A percentile compares a stretch with the other conserved stretches of the same genome.
Conservation (phyloP, 2,797 vertebrate species). For the Ibycter americanus region DNA sequence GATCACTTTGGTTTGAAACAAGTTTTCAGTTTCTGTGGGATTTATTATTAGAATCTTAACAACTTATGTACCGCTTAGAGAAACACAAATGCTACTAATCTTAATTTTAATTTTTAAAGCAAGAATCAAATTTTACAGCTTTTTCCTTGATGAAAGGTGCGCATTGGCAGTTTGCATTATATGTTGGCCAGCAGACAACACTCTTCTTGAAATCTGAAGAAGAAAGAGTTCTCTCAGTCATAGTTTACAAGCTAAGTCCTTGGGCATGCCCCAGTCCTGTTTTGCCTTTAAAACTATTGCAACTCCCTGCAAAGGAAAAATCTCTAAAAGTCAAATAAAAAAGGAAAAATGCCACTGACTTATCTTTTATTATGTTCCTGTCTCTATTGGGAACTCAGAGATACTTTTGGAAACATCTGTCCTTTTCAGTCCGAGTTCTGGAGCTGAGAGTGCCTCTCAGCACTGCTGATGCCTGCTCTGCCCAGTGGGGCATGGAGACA, state of each 20-base stretch:
- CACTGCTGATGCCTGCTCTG: neutral
- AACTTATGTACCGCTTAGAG: neutral
- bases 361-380: neutral
- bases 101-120: neutral
- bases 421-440: neutral
- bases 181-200: neutral
- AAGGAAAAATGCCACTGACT: neutral
- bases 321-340: neutral
- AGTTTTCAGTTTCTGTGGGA: neutral
- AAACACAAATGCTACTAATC: neutral
- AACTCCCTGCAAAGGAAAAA: neutral
- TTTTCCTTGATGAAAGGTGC: neutral
- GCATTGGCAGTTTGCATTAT: neutral
- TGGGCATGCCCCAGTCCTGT: neutral
- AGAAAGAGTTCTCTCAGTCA: neutral
- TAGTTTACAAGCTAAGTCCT: neutral
- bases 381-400: neutral
- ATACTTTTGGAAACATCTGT: neutral
- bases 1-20: neutral
- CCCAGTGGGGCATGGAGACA: neutral
- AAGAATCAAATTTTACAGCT: neutral
- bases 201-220: slow-evolving; percentile 12
- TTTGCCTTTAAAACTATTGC: neutral
- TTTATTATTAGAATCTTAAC: neutral
- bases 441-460: neutral